Base-by-base conservation (phyloP, 1,140 invertebrate species). In the Leptinotarsa defecta region DNA sequence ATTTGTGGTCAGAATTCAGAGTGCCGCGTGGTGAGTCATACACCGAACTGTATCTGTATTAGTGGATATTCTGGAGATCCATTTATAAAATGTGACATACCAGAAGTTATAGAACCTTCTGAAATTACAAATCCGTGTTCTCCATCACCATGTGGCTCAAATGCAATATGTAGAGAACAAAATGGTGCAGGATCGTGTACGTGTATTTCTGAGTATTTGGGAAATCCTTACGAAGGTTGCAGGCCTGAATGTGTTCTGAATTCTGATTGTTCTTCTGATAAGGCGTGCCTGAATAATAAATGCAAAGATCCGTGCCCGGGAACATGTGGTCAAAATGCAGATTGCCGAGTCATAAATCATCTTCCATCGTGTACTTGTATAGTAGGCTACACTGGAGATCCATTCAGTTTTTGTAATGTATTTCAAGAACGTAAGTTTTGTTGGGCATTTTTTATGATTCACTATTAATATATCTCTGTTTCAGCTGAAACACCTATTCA, bases 211-310 rank as follows among this genome's bases (percentile, higher is more conserved):
- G 90, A 91, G 65, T 93, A 91, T 76, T 85, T 87, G 76, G 93
- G 93, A 64, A 92, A 95, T 86, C 91, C 94, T 2, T 94, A 94
- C 76, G 87, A 89, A 68, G 90, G 88, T 15, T 96, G 95, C 81
- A 87, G 89, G 71, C 91, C 91, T 4, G 91, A 92, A 86, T 92
- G 91, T 83, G 86, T 88, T 4, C 84, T 91, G 27, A 91, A 91
- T 80, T 89, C 89, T 3, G 91, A 92, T 80, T 92, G 91, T 84
- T 84, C 88, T 19, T 88, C 89, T 22, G 88, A 90, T 81, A 86
- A 86, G 83, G 88, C 90, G 43, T 92, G 90, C 79, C 87, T 90
- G 70, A 86, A 87, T 82, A 90, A 89, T 65, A 91, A 89, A 86
- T 92, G 91, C 81, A 85, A 87, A 81, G 89, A 92, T 85, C 91